phyloP scores from a whole-genome alignment of 2,113 vertebrate species.

The Microcebus griseorufus region DNA sequence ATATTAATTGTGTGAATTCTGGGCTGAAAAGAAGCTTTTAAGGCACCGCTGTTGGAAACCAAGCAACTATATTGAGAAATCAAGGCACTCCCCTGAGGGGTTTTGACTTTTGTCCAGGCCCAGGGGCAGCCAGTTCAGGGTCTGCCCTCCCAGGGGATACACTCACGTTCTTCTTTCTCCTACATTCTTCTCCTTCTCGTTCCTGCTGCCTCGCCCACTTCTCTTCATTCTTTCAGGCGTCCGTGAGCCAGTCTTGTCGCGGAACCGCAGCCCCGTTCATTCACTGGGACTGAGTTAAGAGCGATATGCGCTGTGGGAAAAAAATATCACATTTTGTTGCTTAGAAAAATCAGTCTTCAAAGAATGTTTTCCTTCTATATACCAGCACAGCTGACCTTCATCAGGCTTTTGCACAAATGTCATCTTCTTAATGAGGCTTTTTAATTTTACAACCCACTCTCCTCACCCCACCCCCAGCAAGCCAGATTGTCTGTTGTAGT shows the following conservation, averaged over 20 bases:
- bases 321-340: not conserved
- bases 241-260: not conserved
- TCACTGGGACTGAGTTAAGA: not conserved
- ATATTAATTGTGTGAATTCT: not conserved
- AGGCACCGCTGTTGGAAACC: not conserved
- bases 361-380: not conserved
- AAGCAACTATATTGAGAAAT: not conserved
- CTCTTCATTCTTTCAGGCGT: not conserved
- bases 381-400: not conserved
- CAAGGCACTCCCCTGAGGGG: not conserved
- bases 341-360: not conserved
- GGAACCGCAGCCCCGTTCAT: not conserved
- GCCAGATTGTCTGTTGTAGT: not conserved
- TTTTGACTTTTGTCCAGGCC: not conserved
- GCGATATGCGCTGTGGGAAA: not conserved
- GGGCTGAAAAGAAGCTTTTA: not conserved
- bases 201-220: not conserved
- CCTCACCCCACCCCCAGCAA: not conserved
- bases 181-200: not conserved
- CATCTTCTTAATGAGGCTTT: not conserved
- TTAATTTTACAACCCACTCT: not conserved
- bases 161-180: not conserved
- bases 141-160: not conserved
- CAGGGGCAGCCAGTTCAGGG: not conserved
- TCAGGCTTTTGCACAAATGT: not conserved